Evolutionary conservation across 2,888 invertebrate genomes (phyloP).

Genomic region (Eupithecia dodoneata): DNA sequence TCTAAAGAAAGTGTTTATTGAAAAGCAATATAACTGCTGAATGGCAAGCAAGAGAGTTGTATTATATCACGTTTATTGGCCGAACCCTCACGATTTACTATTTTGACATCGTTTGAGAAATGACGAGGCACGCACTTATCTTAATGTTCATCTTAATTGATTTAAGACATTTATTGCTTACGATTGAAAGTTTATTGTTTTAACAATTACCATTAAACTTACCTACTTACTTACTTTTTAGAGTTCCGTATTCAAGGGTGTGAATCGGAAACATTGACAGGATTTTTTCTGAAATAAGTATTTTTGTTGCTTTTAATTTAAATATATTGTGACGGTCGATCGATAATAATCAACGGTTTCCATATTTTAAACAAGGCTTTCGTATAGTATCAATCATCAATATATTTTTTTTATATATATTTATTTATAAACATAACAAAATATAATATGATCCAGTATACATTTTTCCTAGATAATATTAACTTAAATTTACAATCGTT

Average conservation of each 20-base stretch:
- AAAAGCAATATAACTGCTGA: conserved; percentile 13
- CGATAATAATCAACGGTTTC: not conserved
- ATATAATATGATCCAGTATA: no score
- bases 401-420: no score
- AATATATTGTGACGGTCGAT: not conserved
- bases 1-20: conserved; percentile 1
- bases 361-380: not conserved
- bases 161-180: conserved; percentile 48
- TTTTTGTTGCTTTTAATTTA: not conserved
- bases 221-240: conserved; percentile 12
- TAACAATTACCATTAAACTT: conserved; percentile 36
- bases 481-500: no score
- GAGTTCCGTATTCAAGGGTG: not conserved
- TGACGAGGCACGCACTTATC: conserved; percentile 50
- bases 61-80: conserved; percentile 28
- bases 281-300: not conserved
- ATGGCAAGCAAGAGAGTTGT: conserved; percentile 13
- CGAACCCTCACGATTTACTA: conserved; percentile 32
- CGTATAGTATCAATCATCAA: not conserved
- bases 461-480: no score
- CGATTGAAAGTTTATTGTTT: conserved; percentile 52
- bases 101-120: conserved; percentile 47
- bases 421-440: no score
- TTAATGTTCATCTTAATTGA: conserved; percentile 66
- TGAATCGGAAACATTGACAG: not conserved